Evolutionary conservation across 1,140 invertebrate species (phyloP).

Genomic region (Hermatobates lingyangjiaoensis): DNA sequence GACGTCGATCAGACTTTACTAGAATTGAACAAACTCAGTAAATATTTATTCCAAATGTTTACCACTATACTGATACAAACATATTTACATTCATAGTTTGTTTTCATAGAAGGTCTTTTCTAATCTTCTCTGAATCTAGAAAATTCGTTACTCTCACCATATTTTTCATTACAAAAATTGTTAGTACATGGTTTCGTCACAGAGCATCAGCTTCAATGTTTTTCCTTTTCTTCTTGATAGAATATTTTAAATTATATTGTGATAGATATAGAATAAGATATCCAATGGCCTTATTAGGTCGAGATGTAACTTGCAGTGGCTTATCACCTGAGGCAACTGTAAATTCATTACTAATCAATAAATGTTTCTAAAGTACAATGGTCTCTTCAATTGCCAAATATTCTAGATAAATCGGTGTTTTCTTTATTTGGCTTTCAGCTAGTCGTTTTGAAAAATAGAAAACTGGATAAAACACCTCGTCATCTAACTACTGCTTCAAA

Average conservation of each 20-base stretch:
- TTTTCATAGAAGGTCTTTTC: too few species aligned
- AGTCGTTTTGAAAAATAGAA: conserved; percentile 21
- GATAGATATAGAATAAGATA: conserved; percentile 23
- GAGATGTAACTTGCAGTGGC: conserved; percentile 22
- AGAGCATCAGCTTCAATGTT: conserved; percentile 17
- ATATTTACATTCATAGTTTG: too few species aligned
- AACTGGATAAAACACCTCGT: conserved; percentile 18
- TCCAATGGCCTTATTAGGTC: conserved; percentile 21
- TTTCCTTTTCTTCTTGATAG: conserved; percentile 14
- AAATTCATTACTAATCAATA: conserved; percentile 22
- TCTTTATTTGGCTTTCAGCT: conserved; percentile 20
- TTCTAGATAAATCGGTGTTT: conserved; percentile 22
- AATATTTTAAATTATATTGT: conserved; percentile 20
- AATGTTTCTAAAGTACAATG: conserved; percentile 24
- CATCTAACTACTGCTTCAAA: conserved; percentile 19
- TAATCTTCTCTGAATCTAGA: too few species aligned
- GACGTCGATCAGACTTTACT: too few species aligned
- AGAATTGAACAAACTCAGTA: too few species aligned
- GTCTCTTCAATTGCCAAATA: conserved; percentile 24
- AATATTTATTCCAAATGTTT: too few species aligned
- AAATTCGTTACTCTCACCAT: too few species aligned
- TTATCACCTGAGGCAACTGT: conserved; percentile 24
- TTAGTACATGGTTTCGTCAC: conserved; percentile 15
- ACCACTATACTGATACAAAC: too few species aligned
- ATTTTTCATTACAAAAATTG: conserved; percentile 9